Evolutionary conservation across 1,140 invertebrate genomes (phyloP).

Genomic region (Ganaspis sp.): DNA sequence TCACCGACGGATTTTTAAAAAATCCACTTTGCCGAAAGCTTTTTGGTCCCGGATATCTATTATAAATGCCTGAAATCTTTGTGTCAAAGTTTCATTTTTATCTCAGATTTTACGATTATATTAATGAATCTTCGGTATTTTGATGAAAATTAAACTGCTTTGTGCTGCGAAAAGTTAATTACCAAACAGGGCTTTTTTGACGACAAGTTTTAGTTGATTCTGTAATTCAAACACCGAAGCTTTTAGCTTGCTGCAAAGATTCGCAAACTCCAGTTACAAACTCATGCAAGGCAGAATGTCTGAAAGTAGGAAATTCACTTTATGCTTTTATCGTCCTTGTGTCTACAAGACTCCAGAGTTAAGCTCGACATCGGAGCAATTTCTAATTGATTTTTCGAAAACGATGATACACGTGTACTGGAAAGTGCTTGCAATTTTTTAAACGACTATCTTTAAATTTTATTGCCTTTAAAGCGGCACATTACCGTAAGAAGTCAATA

Average conservation of each 20-base stretch:
- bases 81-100: no score
- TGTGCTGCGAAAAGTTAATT: no score
- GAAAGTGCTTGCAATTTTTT: neutral
- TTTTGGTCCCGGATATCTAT: no score
- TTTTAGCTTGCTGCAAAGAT: constrained; percentile 8
- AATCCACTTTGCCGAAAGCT: neutral
- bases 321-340: constrained; percentile 6
- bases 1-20: neutral
- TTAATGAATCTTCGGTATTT: no score
- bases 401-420: neutral
- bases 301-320: constrained; percentile 19
- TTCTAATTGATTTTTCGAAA: neutral
- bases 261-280: constrained; percentile 6
- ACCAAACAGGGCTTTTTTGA: neutral
- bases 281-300: neutral
- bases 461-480: neutral
- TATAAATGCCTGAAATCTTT: no score
- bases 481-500: neutral
- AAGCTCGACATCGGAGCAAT: neutral
- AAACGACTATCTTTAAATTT: neutral
- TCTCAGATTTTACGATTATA: no score
- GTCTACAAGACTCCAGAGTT: neutral
- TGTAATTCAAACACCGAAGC: constrained; percentile 8
- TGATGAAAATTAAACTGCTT: no score
- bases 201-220: constrained; percentile 13